phyloP scores from a whole-genome alignment of 2,113 vertebrate species.

The Ginglymostoma cirratum region DNA sequence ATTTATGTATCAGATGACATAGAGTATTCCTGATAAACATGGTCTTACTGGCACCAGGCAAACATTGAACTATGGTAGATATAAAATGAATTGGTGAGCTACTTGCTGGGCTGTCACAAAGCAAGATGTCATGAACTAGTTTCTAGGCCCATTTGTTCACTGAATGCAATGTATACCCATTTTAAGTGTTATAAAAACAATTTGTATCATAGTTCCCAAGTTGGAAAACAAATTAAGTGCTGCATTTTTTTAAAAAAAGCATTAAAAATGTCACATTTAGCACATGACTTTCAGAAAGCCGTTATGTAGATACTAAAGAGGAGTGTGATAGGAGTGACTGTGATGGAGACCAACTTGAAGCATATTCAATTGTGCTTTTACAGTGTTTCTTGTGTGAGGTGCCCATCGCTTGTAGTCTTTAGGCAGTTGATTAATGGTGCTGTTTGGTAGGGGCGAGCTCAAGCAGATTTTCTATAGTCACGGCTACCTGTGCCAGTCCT shows the following conservation, averaged over 20 bases:
- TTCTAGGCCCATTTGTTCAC: not conserved
- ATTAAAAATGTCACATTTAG: not conserved
- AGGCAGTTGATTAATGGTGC: slow-evolving; percentile 53
- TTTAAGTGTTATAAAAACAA: not conserved
- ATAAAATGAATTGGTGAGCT: not conserved
- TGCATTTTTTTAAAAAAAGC: not conserved
- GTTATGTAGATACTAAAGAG: not conserved
- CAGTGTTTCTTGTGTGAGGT: slow-evolving; percentile 6
- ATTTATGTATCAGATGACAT: not conserved
- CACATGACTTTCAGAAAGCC: not conserved
- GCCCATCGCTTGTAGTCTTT: slow-evolving; percentile 39
- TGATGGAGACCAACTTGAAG: not conserved
- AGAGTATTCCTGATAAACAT: not conserved
- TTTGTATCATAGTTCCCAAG: not conserved
- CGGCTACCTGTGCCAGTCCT: slow-evolving; percentile 84
- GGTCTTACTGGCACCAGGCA: not conserved
- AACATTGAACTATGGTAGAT: not conserved
- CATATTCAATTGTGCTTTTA: not conserved
- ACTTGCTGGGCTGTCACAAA: not conserved
- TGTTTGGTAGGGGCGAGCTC: slow-evolving; percentile 80
- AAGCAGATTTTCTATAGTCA: slow-evolving; percentile 82
- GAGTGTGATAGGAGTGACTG: slow-evolving; percentile 24
- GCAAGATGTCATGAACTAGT: not conserved
- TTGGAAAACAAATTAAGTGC: slow-evolving; percentile 10
- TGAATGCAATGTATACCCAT: not conserved